These are phyloP conservation scores for Rhodinocichla rosea DNA, from an alignment of 2,113 vertebrate genomes.

Conservation along the genomic window DNA sequence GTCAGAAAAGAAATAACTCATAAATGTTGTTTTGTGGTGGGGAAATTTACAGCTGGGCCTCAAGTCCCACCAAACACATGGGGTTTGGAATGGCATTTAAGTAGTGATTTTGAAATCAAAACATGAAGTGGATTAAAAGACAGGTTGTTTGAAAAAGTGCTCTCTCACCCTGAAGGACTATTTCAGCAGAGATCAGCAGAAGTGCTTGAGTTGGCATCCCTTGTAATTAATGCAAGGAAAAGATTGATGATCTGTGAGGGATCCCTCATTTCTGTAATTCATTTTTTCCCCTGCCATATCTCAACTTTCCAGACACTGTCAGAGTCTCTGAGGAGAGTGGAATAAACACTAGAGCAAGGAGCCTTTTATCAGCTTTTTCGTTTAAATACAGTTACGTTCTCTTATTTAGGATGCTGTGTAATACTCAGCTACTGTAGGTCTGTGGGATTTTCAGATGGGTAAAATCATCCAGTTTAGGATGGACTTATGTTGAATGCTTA, in stretches of 20 bases:
- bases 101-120: background rate
- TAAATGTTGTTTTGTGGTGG: background rate
- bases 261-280: background rate
- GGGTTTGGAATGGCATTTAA: background rate
- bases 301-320: background rate
- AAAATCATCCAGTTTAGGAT: background rate
- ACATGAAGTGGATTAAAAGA: background rate
- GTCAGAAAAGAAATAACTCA: background rate
- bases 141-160: background rate
- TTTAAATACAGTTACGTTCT: background rate
- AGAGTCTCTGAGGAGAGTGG: background rate
- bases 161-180: background rate
- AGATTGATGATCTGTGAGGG: background rate
- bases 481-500: background rate
- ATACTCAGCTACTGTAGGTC: background rate
- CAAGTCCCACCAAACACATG: background rate
- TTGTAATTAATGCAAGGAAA: background rate
- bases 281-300: background rate
- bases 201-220: background rate
- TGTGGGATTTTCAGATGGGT: background rate
- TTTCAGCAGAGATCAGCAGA: background rate
- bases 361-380: background rate
- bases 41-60: background rate
- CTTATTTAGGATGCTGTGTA: background rate
- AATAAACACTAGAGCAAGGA: background rate